A percentile compares a stretch with the other conserved stretches of the same genome.
Conservation (phyloP, 2,113 vertebrate genomes). For the Lepus timidus region DNA sequence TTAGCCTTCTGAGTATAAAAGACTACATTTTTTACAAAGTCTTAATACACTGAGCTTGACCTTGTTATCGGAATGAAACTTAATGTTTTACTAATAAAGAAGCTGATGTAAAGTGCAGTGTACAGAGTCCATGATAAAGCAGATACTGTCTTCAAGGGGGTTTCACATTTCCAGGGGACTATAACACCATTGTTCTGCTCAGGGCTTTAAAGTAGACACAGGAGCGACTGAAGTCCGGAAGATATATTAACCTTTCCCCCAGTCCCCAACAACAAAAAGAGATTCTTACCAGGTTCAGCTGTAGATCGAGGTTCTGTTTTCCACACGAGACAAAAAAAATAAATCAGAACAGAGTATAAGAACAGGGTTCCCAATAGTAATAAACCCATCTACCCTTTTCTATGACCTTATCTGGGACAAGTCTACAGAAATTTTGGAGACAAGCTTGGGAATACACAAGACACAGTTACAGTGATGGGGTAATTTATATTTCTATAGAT, state of each 20-base stretch:
- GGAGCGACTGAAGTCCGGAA: slow-evolving; percentile 79
- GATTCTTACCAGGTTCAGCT: slow-evolving; percentile 91
- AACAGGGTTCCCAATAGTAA: slow-evolving; percentile 53
- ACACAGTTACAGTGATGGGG: neutral
- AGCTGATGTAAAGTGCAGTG: slow-evolving; percentile 82
- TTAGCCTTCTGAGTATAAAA: slow-evolving; percentile 70
- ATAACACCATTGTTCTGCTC: slow-evolving; percentile 82
- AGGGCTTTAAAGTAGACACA: slow-evolving; percentile 81
- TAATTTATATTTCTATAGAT: neutral
- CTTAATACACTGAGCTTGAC: slow-evolving; percentile 48
- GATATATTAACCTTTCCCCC: slow-evolving; percentile 48
- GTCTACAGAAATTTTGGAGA: neutral
- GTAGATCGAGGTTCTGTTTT: slow-evolving; percentile 91
- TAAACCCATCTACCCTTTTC: neutral
- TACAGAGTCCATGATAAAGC: slow-evolving; percentile 81
- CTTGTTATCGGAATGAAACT: slow-evolving; percentile 78
- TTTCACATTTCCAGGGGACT: slow-evolving; percentile 84
- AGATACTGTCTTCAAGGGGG: slow-evolving; percentile 82
- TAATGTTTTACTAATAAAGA: slow-evolving; percentile 84
- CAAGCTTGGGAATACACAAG: neutral
- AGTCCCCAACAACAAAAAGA: neutral
- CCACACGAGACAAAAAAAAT: slow-evolving; percentile 77
- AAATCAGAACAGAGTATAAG: slow-evolving; percentile 81
- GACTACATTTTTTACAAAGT: slow-evolving; percentile 32
- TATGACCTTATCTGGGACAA: neutral